Conservation (phyloP, 2,888 invertebrate genomes). For the Rotaria magnacalcarata region DNA sequence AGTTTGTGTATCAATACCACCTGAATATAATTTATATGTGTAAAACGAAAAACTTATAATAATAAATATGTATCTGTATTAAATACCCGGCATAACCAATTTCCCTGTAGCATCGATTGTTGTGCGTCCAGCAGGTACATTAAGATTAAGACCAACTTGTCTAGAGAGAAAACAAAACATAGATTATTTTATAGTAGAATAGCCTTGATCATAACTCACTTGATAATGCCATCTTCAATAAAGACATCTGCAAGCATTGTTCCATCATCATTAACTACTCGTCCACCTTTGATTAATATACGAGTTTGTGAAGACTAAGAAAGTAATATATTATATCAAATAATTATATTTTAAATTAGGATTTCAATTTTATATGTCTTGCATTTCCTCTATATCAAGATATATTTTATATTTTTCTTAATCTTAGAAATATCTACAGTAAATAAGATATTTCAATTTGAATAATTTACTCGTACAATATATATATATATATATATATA, state of each 20-base stretch:
- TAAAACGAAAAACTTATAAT: not conserved
- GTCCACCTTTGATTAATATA: slow-evolving; percentile 48
- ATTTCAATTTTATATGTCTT: too few relatives aligned
- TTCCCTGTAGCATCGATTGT: slow-evolving; percentile 48
- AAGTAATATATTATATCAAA: not conserved
- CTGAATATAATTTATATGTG: not conserved
- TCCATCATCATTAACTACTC: slow-evolving; percentile 48
- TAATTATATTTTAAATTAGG: not conserved
- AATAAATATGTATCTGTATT: not conserved
- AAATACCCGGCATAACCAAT: slow-evolving; percentile 47
- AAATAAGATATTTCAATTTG: too few relatives aligned
- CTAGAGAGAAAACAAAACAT: slow-evolving; percentile 17
- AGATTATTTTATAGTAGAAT: too few relatives aligned
- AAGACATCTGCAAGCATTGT: slow-evolving; percentile 48
- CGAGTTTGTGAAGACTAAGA: slow-evolving; percentile 48
- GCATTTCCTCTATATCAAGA: not conserved
- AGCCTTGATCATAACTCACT: slow-evolving; percentile 39
- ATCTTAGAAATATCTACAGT: not conserved
- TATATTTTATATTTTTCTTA: not conserved
- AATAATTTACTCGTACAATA: too few relatives aligned
- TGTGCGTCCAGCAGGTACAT: slow-evolving; percentile 47
- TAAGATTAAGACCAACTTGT: slow-evolving; percentile 47
- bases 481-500: too few relatives aligned
- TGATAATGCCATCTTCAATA: slow-evolving; percentile 49
- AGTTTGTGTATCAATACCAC: slow-evolving; percentile 48